A percentile compares a stretch with the other conserved stretches of the same genome.
Evolutionary conservation across 2,113 vertebrate species (phyloP).

Genomic region (Poeciliopsis retropinna): DNA sequence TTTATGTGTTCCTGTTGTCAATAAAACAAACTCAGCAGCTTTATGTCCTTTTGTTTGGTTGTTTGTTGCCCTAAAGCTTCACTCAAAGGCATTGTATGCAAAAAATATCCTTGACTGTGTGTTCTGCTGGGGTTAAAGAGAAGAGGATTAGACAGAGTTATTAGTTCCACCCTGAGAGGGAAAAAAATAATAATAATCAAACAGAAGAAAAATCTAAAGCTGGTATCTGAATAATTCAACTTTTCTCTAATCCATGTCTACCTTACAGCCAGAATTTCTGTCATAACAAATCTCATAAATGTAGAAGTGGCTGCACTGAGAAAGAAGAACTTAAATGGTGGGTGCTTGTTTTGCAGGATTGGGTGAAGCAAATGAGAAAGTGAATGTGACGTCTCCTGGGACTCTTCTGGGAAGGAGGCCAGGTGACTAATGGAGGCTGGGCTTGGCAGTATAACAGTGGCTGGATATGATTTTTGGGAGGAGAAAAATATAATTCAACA

Average conservation of each 20-base stretch:
- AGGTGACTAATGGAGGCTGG: slow-evolving; percentile 48
- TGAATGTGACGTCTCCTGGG: slow-evolving; percentile 37
- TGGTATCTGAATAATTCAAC: not conserved
- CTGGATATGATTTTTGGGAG: slow-evolving; percentile 40
- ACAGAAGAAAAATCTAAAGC: not conserved
- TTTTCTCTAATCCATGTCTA: not conserved
- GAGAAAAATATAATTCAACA: slow-evolving; percentile 16
- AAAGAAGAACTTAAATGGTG: slow-evolving; percentile 25
- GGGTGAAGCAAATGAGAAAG: slow-evolving; percentile 14
- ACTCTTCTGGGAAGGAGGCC: slow-evolving; percentile 33
- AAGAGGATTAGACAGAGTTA: slow-evolving; percentile 10
- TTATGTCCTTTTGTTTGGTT: slow-evolving; percentile 23
- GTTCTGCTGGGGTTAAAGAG: slow-evolving; percentile 4
- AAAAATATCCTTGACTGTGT: slow-evolving; percentile 22
- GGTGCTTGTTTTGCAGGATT: slow-evolving; percentile 30
- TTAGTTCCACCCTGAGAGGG: not conserved
- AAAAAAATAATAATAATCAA: not conserved
- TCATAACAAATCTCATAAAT: slow-evolving; percentile 17
- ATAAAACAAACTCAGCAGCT: slow-evolving; percentile 37
- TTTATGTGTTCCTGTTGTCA: slow-evolving; percentile 47
- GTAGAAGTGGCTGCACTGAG: not conserved
- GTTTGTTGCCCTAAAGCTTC: slow-evolving; percentile 35
- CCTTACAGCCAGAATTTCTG: not conserved
- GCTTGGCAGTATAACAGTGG: slow-evolving; percentile 48
- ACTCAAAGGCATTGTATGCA: slow-evolving; percentile 25